These are phyloP conservation scores for Gallinago nigripennis DNA, from an alignment of 2,797 vertebrate genomes.

Conservation along the genomic window DNA sequence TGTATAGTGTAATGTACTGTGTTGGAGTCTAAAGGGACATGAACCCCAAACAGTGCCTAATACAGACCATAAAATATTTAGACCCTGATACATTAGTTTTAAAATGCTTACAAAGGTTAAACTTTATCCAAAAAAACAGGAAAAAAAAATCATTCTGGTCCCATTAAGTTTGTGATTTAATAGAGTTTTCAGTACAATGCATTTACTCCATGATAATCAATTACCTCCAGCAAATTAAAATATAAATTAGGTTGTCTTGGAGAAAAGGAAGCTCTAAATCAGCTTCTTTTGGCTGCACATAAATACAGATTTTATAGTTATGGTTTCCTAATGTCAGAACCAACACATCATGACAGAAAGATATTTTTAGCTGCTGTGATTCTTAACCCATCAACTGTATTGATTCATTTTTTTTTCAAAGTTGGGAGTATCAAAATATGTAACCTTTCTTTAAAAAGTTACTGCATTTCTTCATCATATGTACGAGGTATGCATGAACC, in stretches of 20 bases:
- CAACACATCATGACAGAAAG: background rate
- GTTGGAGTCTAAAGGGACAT: conserved; percentile 64
- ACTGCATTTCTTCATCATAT: background rate
- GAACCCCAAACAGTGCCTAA: conserved; percentile 72
- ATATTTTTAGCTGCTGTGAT: background rate
- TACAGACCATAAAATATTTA: conserved; percentile 82
- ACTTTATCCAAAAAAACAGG: conserved; percentile 37
- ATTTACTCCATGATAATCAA: conserved; percentile 75
- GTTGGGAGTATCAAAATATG: background rate
- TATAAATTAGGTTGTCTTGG: conserved; percentile 63
- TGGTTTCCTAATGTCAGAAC: conserved; percentile 38
- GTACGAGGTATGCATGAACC: background rate
- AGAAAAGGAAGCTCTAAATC: conserved; percentile 63
- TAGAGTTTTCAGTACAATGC: conserved; percentile 67
- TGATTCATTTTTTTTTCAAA: background rate
- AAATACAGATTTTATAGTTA: conserved; percentile 55
- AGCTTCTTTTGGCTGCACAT: conserved; percentile 31
- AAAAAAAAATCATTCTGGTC: background rate
- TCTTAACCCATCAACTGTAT: background rate
- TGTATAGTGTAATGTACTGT: conserved; percentile 67
- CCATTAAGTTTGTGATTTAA: conserved; percentile 68
- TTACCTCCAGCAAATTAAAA: conserved; percentile 75
- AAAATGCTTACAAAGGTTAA: conserved; percentile 72
- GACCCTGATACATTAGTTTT: conserved; percentile 66
- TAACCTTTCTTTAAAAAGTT: background rate